Evolutionary conservation across 2,797 vertebrate genomes (phyloP).

Genomic region (Oceanodroma leucorhoa): DNA sequence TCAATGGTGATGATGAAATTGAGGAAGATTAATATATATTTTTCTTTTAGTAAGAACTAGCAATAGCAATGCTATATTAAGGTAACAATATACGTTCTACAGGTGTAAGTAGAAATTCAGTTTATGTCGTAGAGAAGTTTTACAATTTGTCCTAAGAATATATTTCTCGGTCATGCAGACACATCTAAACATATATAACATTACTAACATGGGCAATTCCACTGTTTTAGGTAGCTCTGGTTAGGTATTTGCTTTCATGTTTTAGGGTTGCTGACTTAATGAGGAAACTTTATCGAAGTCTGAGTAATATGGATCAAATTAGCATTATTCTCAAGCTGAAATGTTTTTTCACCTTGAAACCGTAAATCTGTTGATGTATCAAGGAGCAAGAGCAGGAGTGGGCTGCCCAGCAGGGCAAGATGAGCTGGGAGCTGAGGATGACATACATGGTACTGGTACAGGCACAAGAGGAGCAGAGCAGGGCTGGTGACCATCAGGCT

Average conservation of each 20-base stretch:
- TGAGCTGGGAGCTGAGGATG: background rate
- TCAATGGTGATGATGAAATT: background rate
- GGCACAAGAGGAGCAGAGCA: background rate
- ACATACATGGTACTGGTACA: rapidly evolving
- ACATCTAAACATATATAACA: background rate
- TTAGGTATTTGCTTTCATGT: background rate
- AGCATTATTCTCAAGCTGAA: background rate
- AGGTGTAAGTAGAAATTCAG: background rate
- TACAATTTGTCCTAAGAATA: background rate
- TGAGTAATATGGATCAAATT: background rate
- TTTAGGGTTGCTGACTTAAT: background rate
- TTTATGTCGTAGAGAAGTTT: background rate
- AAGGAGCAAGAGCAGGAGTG: background rate
- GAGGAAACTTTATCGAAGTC: background rate
- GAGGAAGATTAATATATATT: background rate
- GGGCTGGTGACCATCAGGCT: background rate
- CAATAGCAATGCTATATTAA: background rate
- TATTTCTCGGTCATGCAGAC: background rate
- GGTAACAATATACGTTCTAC: background rate
- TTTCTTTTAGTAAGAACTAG: background rate
- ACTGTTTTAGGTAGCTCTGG: background rate
- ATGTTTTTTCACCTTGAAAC: background rate
- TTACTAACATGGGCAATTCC: background rate
- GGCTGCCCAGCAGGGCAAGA: background rate
- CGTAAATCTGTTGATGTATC: background rate